Evolutionary conservation across 2,888 invertebrate genomes (phyloP), one percentile per base, ranked within the genome.

Genomic region (Clanis bilineata): DNA sequence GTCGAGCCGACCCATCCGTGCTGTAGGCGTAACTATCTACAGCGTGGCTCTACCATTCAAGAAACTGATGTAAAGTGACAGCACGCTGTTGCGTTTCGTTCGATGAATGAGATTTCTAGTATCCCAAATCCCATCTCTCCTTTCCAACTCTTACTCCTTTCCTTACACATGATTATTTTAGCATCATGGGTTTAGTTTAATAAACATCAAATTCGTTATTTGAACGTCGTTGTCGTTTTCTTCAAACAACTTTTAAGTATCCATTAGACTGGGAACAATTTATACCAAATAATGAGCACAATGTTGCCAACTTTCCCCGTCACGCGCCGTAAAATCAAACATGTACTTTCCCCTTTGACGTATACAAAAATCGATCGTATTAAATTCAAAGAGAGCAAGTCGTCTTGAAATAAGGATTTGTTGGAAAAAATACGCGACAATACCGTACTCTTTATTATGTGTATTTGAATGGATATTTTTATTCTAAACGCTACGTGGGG

Each of bases 341-440:
- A 66, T 59, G 64, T 66, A 47, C 7, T 18, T 9, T 21, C 32
- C 55, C 55, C 55, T 39, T 39, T 56, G 38, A 38, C 23, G 51
- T 9, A 51, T 18, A 21, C 15, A 21, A 43, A 58, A 47, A 58
- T 58, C 58, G 51, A 58, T 58, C 38, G 25, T 25, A 38, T 58
- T 58, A 51, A 58, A 58, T 51, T 51, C 79, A 73, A 72, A 71
- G 79, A 74, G 72, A 72, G 74, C 64, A 70, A 51, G 51, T 51
- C 62, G 70, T 67, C 74, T 80, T 75, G 72, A 74, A 75, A 80
- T 82, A 83, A 81, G 78, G 77, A 77, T 78, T 78, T 73, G 68
- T 64, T 69, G 65, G 64, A 70, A 71, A 70, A 72, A 58, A 51
- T 72, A 75, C 70, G 79, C 72, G 73, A 80, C 72, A 71, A 69